Conservation (phyloP, 2,797 vertebrate genomes). For the Tadarida brasiliensis region DNA sequence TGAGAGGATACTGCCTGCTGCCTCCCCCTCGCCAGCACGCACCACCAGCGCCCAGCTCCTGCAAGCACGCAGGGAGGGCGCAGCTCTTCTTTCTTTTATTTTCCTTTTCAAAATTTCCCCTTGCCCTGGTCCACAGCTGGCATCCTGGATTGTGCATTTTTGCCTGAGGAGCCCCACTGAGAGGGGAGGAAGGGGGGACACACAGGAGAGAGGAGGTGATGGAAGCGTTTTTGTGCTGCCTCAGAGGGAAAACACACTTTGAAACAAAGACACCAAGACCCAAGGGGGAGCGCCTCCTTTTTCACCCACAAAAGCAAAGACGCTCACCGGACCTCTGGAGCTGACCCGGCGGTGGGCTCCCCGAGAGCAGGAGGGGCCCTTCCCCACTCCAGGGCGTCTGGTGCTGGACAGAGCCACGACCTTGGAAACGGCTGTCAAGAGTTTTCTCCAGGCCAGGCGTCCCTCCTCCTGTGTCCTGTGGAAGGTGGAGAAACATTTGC, state of each 20-base stretch:
- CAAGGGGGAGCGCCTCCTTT: background rate
- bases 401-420: background rate
- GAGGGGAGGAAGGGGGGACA: background rate
- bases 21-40: too few relatives aligned
- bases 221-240: background rate
- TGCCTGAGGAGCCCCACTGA: background rate
- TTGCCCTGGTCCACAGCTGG: background rate
- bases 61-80: accelerated
- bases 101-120: background rate
- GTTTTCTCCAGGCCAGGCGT: background rate
- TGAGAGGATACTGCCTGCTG: background rate
- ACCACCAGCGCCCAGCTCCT: background rate
- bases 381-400: background rate
- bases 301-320: background rate
- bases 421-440: background rate
- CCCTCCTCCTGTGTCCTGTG: background rate
- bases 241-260: background rate
- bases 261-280: background rate
- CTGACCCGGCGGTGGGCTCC: background rate
- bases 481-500: background rate
- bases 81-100: background rate
- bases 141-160: background rate
- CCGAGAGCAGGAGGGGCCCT: background rate
- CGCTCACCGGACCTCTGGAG: background rate
- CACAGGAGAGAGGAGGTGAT: background rate